phyloP scores from a whole-genome alignment of 2,888 invertebrate species.

The Melieria omissa region DNA sequence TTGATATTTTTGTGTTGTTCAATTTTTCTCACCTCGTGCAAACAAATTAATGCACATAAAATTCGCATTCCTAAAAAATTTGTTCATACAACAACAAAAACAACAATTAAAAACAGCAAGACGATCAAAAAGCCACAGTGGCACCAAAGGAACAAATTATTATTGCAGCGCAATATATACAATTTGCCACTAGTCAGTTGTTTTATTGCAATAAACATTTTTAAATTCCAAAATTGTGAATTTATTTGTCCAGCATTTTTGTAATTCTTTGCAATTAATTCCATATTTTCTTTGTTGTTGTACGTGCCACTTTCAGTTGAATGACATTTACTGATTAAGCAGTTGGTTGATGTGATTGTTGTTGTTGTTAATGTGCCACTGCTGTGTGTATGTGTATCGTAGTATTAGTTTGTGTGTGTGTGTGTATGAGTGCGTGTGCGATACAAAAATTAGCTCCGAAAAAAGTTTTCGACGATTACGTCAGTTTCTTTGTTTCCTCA shows the following conservation, averaged over 20 bases:
- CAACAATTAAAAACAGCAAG: neutral
- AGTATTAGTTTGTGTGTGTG: neutral
- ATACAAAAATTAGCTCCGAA: neutral
- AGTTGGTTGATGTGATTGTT: conserved; percentile 15
- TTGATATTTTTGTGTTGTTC: too few relatives aligned
- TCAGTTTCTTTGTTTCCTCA: conserved; percentile 27
- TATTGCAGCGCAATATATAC: too few relatives aligned
- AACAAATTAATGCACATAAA: too few relatives aligned
- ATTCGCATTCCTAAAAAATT: too few relatives aligned
- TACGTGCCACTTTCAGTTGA: conserved; percentile 29
- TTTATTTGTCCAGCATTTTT: neutral
- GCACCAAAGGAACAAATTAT: too few relatives aligned
- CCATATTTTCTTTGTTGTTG: conserved; percentile 10
- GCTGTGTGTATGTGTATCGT: conserved; percentile 1
- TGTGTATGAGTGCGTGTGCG: too few relatives aligned
- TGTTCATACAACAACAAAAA: too few relatives aligned
- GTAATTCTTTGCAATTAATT: conserved; percentile 6
- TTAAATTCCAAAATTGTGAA: too few relatives aligned
- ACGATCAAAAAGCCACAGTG: neutral
- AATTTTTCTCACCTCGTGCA: too few relatives aligned
- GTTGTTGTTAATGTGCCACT: conserved; percentile 14
- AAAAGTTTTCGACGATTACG: conserved; percentile 29
- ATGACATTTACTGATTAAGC: conserved; percentile 25
- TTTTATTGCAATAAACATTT: too few relatives aligned
- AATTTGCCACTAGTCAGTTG: too few relatives aligned